These are phyloP conservation scores for Diadema setosum DNA, from an alignment of 35 echinoderm and acorn worm species.

Conservation along the genomic window DNA sequence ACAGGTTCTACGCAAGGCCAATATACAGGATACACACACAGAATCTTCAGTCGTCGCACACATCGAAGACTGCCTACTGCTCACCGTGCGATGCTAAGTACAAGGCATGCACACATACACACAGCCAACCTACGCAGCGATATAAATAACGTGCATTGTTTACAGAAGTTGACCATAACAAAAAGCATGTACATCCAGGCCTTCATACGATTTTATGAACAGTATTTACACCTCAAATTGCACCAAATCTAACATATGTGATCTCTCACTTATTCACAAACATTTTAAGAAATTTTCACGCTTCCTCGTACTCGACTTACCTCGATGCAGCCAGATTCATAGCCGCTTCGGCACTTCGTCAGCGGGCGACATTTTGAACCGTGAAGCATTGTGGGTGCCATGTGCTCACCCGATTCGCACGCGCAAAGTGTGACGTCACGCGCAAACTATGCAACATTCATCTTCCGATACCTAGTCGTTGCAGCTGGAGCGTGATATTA, in stretches of 20 bases:
- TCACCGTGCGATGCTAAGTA: too few relatives aligned
- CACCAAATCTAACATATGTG: too few relatives aligned
- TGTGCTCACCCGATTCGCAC: neutral
- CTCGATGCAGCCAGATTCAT: conserved; percentile 12
- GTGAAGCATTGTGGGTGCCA: conserved; percentile 15
- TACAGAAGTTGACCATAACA: conserved; percentile 4
- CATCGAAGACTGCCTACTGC: too few relatives aligned
- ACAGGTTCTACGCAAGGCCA: too few relatives aligned
- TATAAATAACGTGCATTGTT: neutral
- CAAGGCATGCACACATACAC: too few relatives aligned
- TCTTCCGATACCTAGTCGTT: too few relatives aligned
- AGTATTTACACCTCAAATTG: too few relatives aligned
- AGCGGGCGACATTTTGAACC: conserved; percentile 27
- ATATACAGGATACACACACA: too few relatives aligned
- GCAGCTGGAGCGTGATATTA: too few relatives aligned
- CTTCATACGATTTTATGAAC: neutral
- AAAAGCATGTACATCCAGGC: neutral
- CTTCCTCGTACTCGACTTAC: neutral
- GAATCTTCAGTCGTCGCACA: too few relatives aligned
- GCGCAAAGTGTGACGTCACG: neutral
- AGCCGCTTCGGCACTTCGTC: neutral
- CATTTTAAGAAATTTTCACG: neutral
- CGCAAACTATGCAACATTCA: neutral
- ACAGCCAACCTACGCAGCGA: neutral
- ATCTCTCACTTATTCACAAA: neutral